Percentiles rank a stretch among this genome's conserved stretches.
Evolutionary conservation across 2,797 vertebrate species (phyloP).

Genomic region (Leptoclinus maculatus): DNA sequence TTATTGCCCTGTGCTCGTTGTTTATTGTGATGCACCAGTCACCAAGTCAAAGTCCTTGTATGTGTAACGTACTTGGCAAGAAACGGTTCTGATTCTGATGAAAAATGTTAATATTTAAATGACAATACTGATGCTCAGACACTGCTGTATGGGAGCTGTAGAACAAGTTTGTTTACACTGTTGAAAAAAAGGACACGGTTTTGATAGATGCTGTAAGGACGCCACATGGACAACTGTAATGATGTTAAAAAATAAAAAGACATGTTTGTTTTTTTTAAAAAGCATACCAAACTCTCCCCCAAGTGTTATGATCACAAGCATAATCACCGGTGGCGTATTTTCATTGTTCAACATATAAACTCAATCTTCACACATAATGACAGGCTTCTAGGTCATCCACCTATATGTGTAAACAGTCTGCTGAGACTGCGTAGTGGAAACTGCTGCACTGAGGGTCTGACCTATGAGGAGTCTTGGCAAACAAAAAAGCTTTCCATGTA

Average conservation of each 20-base stretch:
- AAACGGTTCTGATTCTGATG: too few relatives aligned
- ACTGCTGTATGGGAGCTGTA: not conserved
- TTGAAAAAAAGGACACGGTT: not conserved
- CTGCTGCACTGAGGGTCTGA: constrained; percentile 28
- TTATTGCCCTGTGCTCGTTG: too few relatives aligned
- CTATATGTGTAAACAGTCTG: constrained; percentile 56
- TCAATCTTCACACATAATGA: constrained; percentile 51
- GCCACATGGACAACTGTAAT: not conserved
- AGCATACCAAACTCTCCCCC: not conserved
- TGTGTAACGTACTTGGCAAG: too few relatives aligned
- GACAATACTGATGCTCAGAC: not conserved
- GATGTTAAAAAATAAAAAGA: not conserved
- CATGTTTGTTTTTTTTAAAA: not conserved
- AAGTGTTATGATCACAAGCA: constrained; percentile 20
- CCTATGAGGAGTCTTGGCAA: constrained; percentile 35
- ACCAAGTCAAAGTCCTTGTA: too few relatives aligned
- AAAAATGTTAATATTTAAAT: not conserved
- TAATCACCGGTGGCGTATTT: constrained; percentile 34
- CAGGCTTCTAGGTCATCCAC: constrained; percentile 40
- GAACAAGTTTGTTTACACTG: not conserved
- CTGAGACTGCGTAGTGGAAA: constrained; percentile 39
- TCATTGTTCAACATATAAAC: constrained; percentile 55
- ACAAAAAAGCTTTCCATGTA: constrained; percentile 51
- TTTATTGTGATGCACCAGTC: too few relatives aligned
- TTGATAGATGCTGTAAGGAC: not conserved